phyloP scores from a whole-genome alignment of 2,888 invertebrate genomes.

The Polydesmus complanatus region DNA sequence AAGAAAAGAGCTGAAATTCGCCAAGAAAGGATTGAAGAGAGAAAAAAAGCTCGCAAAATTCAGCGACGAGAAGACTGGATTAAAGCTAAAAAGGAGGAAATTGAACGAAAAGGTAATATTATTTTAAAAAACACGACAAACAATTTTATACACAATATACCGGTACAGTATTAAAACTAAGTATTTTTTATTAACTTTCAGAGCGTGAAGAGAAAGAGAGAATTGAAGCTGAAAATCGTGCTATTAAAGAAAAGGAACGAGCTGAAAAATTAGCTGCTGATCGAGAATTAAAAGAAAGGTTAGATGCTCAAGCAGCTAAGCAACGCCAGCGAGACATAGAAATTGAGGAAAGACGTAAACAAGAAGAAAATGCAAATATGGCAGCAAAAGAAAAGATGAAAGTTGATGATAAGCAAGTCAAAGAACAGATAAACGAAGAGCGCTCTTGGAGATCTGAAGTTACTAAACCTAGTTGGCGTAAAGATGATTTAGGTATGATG shows the following conservation, averaged over 20 bases:
- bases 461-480: not conserved
- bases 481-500: not conserved
- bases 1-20: not conserved
- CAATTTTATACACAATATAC: too few relatives aligned
- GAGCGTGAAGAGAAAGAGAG: not conserved
- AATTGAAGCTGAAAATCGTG: slow-evolving; percentile 1
- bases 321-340: slow-evolving; percentile 39
- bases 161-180: not conserved
- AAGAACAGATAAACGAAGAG: not conserved
- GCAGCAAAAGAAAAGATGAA: not conserved
- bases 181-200: not conserved
- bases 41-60: slow-evolving; percentile 3
- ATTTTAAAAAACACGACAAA: not conserved
- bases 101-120: not conserved
- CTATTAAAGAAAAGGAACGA: slow-evolving; percentile 40
- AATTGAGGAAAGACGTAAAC: slow-evolving; percentile 33
- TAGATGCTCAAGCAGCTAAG: slow-evolving; percentile 18
- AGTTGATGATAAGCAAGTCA: not conserved
- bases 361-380: slow-evolving; percentile 9
- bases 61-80: slow-evolving; percentile 13
- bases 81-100: slow-evolving; percentile 44
- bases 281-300: slow-evolving; percentile 19
- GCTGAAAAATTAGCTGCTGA: slow-evolving; percentile 39
- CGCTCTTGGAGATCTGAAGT: not conserved
- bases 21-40: not conserved